Base-by-base conservation (phyloP, 2,113 vertebrate genomes). In the Sprattus sprattus region DNA sequence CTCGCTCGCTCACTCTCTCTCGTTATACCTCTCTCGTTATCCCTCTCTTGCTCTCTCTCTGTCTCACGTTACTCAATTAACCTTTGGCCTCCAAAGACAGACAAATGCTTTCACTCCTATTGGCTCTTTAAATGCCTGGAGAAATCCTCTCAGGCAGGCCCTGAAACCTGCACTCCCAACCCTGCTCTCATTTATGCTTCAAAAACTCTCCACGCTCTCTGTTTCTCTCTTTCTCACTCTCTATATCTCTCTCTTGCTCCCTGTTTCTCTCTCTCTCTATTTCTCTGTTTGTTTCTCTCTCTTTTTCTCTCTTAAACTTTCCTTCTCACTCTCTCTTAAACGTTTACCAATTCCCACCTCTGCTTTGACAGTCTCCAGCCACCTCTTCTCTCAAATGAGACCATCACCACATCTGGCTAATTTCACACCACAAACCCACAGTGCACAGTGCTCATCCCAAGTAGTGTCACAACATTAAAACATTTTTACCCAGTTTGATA, bases 171-270 rank as follows among this genome's bases (percentile, higher is more conserved):
- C 9, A 11, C 47, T 49, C 7, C 13, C 47, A 49, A 49, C 47
- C 39, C 39, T 39, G 39, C 39, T 11, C 46, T 8, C 47, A 49
- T 9, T 49, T 11, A 1, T 39, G 39, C 39, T 2, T 39, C 2
- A 2, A 39, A 39, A 39, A 39, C 39, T 9, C 47, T 49, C 47
- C 47, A 49, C 2, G 5, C 47, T 49, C 50, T 54, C 32, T 75
- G 20, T 85, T 54, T 52, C 57, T 84, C 54, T 84, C 82, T 54
- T 83, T 39, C 84, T 47, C 46, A 45, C 57, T 60, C 88, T 81
- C 47, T 49, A 8, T 11, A 0, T 49, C 47, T 49, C 47, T 47
- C 2, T 47, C 46, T 47, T 1, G 1, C 39, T 39, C 39, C n/a
- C 46, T 46, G 46, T 49, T 10, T 49, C 47, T 9, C 47, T 49